Base-by-base conservation (phyloP, 2,888 invertebrate genomes). In the Helicoverpa assulta region DNA sequence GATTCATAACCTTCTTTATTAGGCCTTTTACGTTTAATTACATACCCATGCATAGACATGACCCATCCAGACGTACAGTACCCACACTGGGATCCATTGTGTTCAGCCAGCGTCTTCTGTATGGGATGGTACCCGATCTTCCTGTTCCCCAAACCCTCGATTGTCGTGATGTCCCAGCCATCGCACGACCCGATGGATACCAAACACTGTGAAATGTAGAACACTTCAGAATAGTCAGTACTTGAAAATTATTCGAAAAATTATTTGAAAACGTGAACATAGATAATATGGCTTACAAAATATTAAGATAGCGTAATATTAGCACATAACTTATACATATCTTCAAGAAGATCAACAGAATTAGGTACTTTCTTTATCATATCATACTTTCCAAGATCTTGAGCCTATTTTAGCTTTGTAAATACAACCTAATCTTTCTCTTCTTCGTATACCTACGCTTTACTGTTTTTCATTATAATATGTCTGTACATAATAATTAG, bases 1-100 rank as follows among this genome's bases (percentile, higher is more conserved):
- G 4, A 2, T 50, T 50, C 6, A 7, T 50, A 26, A 26, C 4
- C 26, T 4, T 50, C 8, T 18, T 50, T 7, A 4, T n/a, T n/a
- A n/a, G n/a, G n/a, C n/a, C n/a, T n/a, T n/a, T n/a, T n/a, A n/a
- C n/a, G n/a, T n/a, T n/a, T n/a, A n/a, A n/a, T n/a, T n/a, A 19
- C 57, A 61, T 88, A 93, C 93, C 92, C 88, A 69, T 89, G 85
- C 92, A 93, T 90, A 52, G 84, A 76, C 91, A 92, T 92, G 7
- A 93, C 78, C 90, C 90, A 92, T 0, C 91, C 92, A 0, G 92
- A 90, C n/a, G 87, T 87, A 69, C 98, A 98, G 88, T 96, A 97
- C 0, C 97, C 97, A 83, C 97, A 97, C 87, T 97, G 97, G 0
- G 96, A 96, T 0, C 97, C 97, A 83, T 97, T 96, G 81, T 96